Conservation (phyloP, 2,888 invertebrate genomes). For the Dorcus hopei region DNA sequence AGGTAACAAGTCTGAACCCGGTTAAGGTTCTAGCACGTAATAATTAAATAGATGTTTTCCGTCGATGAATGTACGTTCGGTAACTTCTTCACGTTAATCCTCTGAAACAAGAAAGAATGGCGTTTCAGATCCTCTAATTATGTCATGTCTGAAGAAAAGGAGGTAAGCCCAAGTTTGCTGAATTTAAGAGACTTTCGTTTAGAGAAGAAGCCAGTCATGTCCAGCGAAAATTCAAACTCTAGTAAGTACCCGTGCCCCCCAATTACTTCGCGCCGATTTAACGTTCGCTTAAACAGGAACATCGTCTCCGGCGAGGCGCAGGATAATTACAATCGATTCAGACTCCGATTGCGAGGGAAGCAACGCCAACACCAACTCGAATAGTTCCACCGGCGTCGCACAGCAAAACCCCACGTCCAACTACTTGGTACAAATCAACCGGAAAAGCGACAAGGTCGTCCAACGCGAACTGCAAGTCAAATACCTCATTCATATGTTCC, state of each 20-base stretch:
- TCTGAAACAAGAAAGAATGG: too few species aligned
- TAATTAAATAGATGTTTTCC: too few species aligned
- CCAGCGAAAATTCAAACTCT: slow-evolving; percentile 32
- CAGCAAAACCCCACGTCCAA: not conserved
- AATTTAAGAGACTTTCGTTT: slow-evolving; percentile 68
- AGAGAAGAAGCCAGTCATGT: slow-evolving; percentile 58
- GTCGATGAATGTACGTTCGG: too few species aligned
- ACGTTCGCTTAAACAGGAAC: not conserved
- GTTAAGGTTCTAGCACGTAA: too few species aligned
- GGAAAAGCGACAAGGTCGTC: slow-evolving; percentile 36
- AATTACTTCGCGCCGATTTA: not conserved
- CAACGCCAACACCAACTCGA: not conserved
- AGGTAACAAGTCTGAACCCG: too few species aligned
- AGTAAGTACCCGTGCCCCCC: slow-evolving; percentile 27
- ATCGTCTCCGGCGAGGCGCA: slow-evolving; percentile 13
- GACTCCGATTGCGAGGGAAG: slow-evolving; percentile 52
- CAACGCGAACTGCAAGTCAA: slow-evolving; percentile 60
- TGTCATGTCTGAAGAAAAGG: slow-evolving; percentile 22
- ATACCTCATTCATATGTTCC: slow-evolving; percentile 63
- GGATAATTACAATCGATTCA: slow-evolving; percentile 47
- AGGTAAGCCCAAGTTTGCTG: slow-evolving; percentile 58
- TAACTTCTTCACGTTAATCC: too few species aligned
- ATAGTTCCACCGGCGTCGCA: not conserved
- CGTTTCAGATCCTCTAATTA: too few species aligned
- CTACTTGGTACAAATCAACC: slow-evolving; percentile 7